Conservation (phyloP, 2,113 vertebrate genomes). For the Lepus europaeus region DNA sequence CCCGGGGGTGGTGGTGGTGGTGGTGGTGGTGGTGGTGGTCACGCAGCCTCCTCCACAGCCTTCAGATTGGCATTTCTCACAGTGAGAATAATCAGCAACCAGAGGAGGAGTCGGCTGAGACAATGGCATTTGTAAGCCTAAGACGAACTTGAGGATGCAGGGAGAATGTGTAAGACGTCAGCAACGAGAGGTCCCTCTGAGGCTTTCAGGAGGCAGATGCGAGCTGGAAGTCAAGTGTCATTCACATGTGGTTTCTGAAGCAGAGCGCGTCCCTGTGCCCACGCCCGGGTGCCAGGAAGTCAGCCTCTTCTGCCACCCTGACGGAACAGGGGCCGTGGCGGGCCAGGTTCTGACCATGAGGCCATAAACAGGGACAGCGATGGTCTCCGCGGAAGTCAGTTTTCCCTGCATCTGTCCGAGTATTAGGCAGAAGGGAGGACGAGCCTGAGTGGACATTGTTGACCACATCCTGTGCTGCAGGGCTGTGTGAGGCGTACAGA, state of each 20-base stretch:
- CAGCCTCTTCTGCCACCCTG: background rate
- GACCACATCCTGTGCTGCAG: background rate
- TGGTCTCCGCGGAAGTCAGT: background rate
- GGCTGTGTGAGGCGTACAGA: too few relatives aligned
- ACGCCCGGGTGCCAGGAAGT: background rate
- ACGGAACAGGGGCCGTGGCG: background rate
- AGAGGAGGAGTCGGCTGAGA: background rate
- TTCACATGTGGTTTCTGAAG: background rate
- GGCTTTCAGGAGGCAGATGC: background rate
- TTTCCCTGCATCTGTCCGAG: background rate
- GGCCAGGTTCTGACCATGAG: background rate
- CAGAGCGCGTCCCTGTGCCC: background rate
- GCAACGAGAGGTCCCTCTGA: background rate
- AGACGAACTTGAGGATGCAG: background rate
- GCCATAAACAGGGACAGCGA: background rate
- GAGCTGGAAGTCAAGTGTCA: constrained; percentile 5
- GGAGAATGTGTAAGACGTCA: background rate
- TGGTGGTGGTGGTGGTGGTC: background rate
- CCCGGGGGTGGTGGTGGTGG: too few relatives aligned
- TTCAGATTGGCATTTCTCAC: constrained; percentile 1
- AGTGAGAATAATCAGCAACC: background rate
- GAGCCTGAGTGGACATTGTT: background rate
- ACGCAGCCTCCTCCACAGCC: background rate
- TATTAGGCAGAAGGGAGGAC: background rate
- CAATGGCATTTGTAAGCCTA: background rate